These are phyloP conservation scores for Folsomia manolachei DNA, from an alignment of 2,888 invertebrate species.

Conservation along the genomic window DNA sequence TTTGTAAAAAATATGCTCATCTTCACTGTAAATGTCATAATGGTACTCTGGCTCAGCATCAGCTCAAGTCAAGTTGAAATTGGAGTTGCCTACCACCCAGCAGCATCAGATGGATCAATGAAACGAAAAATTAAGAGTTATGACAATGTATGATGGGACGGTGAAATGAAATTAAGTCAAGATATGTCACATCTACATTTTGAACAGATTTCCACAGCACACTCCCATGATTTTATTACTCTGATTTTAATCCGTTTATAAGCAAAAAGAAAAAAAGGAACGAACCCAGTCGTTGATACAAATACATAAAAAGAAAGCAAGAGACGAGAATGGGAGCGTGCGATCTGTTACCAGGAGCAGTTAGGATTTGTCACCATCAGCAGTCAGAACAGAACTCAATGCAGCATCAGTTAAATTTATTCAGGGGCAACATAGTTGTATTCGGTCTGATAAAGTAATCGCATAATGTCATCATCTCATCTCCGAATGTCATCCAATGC, in stretches of 20 bases:
- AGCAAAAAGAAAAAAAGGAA: not conserved
- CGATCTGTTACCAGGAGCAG: too few relatives aligned
- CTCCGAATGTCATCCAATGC: not conserved
- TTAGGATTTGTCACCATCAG: not conserved
- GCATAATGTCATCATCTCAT: slow-evolving; percentile 15
- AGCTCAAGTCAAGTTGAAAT: too few relatives aligned
- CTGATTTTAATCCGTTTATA: slow-evolving; percentile 22
- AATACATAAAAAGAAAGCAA: not conserved
- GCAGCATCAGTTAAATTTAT: not conserved
- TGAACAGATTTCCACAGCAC: not conserved
- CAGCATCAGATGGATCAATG: too few relatives aligned
- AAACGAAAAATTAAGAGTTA: too few relatives aligned
- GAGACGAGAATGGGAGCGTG: not conserved
- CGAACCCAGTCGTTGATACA: not conserved
- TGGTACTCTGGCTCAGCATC: too few relatives aligned
- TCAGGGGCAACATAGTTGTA: not conserved
- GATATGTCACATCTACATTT: not conserved
- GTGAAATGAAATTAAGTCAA: not conserved
- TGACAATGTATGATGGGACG: too few relatives aligned
- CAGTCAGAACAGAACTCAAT: too few relatives aligned
- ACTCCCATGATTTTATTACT: slow-evolving; percentile 6
- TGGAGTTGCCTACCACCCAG: too few relatives aligned
- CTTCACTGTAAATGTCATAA: too few relatives aligned
- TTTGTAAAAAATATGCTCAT: too few relatives aligned
- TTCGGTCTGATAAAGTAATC: slow-evolving; percentile 8